phyloP scores from a whole-genome alignment of 2,797 vertebrate species.

The Notoglanidium macrostoma region DNA sequence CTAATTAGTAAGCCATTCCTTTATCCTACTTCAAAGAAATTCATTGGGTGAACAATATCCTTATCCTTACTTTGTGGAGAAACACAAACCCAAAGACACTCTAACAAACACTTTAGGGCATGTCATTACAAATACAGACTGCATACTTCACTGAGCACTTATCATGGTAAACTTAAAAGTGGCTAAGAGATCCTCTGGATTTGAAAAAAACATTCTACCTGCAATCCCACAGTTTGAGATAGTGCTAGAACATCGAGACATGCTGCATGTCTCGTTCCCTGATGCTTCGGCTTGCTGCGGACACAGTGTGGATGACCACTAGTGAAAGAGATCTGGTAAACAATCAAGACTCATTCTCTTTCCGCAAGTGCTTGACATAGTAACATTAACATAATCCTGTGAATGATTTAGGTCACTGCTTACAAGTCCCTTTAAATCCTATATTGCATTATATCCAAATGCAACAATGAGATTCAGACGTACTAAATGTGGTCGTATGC shows the following conservation, averaged over 20 bases:
- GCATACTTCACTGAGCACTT: constrained; percentile 40
- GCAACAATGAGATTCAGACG: constrained; percentile 5
- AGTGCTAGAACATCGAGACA: constrained; percentile 60
- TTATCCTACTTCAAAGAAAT: constrained; percentile 14
- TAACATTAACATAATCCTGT: not conserved
- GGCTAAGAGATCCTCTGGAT: constrained; percentile 49
- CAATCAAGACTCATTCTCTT: not conserved
- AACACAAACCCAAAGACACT: constrained; percentile 28
- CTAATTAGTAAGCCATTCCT: constrained; percentile 15
- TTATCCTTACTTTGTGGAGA: constrained; percentile 13
- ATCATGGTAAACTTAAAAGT: constrained; percentile 47
- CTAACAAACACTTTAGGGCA: constrained; percentile 46
- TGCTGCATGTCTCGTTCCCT: constrained; percentile 70
- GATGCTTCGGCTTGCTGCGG: constrained; percentile 73
- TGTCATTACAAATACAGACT: constrained; percentile 47
- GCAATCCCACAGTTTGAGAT: constrained; percentile 56
- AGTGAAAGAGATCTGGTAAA: constrained; percentile 15
- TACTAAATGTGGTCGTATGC: constrained; percentile 11
- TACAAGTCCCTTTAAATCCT: not conserved
- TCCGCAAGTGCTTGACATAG: not conserved
- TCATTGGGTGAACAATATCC: constrained; percentile 7
- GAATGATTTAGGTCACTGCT: not conserved
- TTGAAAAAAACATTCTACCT: constrained; percentile 51
- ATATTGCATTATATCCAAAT: not conserved
- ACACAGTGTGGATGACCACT: constrained; percentile 69